Conservation (phyloP, 2,888 invertebrate genomes). For the Ormia ochracea region DNA sequence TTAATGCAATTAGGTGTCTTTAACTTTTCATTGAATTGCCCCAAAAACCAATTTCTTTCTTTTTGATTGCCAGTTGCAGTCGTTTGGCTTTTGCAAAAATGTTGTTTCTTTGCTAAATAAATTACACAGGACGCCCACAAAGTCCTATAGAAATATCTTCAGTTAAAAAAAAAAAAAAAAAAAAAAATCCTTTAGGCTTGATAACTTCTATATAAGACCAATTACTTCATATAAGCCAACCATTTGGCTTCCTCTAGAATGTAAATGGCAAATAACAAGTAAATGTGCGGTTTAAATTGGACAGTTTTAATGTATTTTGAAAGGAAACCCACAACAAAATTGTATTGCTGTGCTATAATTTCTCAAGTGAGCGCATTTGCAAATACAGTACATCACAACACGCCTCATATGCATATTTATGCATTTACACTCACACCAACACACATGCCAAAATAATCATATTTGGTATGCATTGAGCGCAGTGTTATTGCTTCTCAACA, state of each 20-base stretch:
- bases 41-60: not conserved
- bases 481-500: conserved; percentile 35
- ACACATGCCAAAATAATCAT: conserved; percentile 27
- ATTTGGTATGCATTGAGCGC: conserved; percentile 48
- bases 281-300: conserved; percentile 60
- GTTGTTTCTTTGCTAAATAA: not conserved
- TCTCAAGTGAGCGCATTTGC: not conserved
- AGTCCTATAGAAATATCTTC: conserved; percentile 12
- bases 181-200: conserved; percentile 52
- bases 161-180: no score
- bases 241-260: conserved; percentile 33
- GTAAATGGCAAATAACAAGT: conserved; percentile 55
- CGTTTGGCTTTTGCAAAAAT: not conserved
- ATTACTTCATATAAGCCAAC: conserved; percentile 56
- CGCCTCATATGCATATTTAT: not conserved
- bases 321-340: conserved; percentile 40
- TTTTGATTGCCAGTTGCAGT: conserved; percentile 1
- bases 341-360: not conserved
- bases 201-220: conserved; percentile 62
- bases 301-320: conserved; percentile 57
- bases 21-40: conserved; percentile 46
- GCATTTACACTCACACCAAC: not conserved
- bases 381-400: not conserved
- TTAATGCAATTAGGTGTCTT: conserved; percentile 57
- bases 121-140: not conserved